phyloP scores from a whole-genome alignment of 2,113 vertebrate species.

The Psophia crepitans region DNA sequence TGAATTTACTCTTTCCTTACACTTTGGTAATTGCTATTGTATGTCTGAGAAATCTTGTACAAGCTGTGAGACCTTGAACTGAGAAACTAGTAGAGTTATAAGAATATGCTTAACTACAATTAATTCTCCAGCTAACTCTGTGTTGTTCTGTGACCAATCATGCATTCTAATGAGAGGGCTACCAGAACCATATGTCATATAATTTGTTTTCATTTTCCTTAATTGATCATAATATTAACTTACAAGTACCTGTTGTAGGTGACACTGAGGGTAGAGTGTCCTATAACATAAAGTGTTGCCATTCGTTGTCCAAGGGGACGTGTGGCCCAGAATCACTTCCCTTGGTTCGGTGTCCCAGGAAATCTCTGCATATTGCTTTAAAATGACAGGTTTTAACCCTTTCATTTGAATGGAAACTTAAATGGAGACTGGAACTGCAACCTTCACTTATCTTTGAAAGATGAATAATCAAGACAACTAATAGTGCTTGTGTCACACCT shows the following conservation, averaged over 20 bases:
- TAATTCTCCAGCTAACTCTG: background rate
- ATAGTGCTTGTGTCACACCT: background rate
- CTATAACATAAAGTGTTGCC: background rate
- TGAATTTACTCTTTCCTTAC: slow-evolving; percentile 9
- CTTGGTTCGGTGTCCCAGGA: background rate
- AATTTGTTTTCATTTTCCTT: slow-evolving; percentile 19
- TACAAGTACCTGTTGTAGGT: slow-evolving; percentile 12
- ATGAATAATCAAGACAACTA: background rate
- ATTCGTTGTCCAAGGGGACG: background rate
- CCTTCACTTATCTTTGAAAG: background rate
- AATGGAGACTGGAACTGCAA: background rate
- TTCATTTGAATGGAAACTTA: background rate
- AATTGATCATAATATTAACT: slow-evolving; percentile 27
- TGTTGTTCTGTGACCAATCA: background rate
- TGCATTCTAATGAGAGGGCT: background rate
- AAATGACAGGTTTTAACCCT: background rate
- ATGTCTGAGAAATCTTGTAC: background rate
- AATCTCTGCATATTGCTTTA: background rate
- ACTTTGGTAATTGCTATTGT: slow-evolving; percentile 12
- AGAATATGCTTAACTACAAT: background rate
- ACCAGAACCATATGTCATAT: slow-evolving; percentile 8
- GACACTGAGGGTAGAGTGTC: background rate
- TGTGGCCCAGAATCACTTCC: background rate
- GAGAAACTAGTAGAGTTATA: background rate
- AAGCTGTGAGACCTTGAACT: slow-evolving; percentile 11